These are phyloP conservation scores for Telenomus remus DNA, from an alignment of 1,140 invertebrate genomes.

Conservation along the genomic window DNA sequence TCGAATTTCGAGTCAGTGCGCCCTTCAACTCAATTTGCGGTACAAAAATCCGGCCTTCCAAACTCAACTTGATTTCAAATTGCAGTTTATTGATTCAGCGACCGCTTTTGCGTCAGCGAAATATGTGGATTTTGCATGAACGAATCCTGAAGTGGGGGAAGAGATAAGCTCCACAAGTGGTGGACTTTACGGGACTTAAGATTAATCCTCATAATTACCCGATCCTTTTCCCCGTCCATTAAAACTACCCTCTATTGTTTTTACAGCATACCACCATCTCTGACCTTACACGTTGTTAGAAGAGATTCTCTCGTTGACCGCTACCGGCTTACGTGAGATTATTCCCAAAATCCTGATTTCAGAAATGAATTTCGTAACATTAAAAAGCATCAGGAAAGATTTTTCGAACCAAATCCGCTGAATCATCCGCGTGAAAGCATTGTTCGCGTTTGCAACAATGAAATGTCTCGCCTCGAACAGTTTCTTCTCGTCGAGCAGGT, in stretches of 20 bases:
- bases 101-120: not conserved
- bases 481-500: constrained; percentile 52
- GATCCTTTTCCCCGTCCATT: constrained; percentile 52
- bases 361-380: not conserved
- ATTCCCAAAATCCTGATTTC: not conserved
- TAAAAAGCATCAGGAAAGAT: not conserved
- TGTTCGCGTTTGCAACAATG: constrained; percentile 35
- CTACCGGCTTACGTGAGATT: constrained; percentile 22
- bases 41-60: too few relatives aligned
- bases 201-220: constrained; percentile 75
- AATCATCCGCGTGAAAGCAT: too few relatives aligned
- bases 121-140: constrained; percentile 44
- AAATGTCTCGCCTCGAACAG: constrained; percentile 11
- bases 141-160: constrained; percentile 3
- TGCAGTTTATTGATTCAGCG: too few relatives aligned
- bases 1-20: constrained; percentile 25
- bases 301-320: constrained; percentile 34
- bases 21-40: constrained; percentile 9
- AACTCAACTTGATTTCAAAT: too few relatives aligned
- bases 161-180: constrained; percentile 71
- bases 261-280: constrained; percentile 60
- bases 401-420: too few relatives aligned
- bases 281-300: constrained; percentile 40
- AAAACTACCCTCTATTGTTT: constrained; percentile 62
- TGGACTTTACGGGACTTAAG: constrained; percentile 74